Percentiles rank a stretch among this genome's conserved stretches.
phyloP scores from a whole-genome alignment of 1,140 invertebrate species.

The Lordiphosa mommai region DNA sequence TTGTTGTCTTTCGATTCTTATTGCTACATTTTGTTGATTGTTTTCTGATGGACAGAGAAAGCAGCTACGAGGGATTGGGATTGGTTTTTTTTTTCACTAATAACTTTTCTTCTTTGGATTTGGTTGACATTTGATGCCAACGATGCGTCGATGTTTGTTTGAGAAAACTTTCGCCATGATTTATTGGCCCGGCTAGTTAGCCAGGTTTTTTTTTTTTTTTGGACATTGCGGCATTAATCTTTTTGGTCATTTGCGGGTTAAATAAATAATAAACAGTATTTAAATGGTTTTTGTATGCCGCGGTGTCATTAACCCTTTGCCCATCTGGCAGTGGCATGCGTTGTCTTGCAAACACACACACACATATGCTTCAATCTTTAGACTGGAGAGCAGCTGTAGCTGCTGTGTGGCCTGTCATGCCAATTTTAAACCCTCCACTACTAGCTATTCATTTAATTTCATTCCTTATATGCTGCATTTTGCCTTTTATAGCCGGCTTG shows the following conservation, averaged over 20 bases:
- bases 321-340: slow-evolving; percentile 6
- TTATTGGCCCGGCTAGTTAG: slow-evolving; percentile 65
- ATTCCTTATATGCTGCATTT: slow-evolving; percentile 30
- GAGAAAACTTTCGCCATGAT: slow-evolving; percentile 65
- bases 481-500: slow-evolving; percentile 33
- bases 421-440: slow-evolving; percentile 21
- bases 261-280: too few species aligned
- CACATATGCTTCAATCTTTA: not conserved
- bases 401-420: slow-evolving; percentile 3
- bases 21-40: slow-evolving; percentile 54
- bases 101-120: slow-evolving; percentile 36
- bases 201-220: slow-evolving; percentile 14
- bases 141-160: too few species aligned
- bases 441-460: slow-evolving; percentile 15
- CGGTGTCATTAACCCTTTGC: not conserved
- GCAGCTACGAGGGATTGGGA: slow-evolving; percentile 36
- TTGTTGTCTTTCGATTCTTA: slow-evolving; percentile 47
- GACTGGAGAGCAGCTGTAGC: too few species aligned
- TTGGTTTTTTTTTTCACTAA: slow-evolving; percentile 16
- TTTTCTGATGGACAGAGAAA: slow-evolving; percentile 42
- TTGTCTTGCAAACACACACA: not conserved
- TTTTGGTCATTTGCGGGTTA: slow-evolving; percentile 13
- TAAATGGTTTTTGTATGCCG: too few species aligned
- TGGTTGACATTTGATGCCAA: slow-evolving; percentile 51
- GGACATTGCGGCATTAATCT: slow-evolving; percentile 54